Conservation (phyloP, 2,113 vertebrate genomes). For the Gallinago media region DNA sequence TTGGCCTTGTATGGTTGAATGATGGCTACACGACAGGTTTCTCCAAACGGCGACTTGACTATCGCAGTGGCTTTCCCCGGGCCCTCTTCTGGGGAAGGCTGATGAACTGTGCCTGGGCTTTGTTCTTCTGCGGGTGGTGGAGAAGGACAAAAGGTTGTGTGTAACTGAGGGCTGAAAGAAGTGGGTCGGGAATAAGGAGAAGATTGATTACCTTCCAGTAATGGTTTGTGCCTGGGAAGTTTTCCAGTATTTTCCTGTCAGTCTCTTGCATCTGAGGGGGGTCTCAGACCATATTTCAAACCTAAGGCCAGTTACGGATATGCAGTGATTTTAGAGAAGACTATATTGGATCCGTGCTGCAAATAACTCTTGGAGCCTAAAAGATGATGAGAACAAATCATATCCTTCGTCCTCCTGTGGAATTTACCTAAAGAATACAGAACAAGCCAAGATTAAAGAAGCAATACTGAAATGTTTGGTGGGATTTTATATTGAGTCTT, state of each 20-base stretch:
- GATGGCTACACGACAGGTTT: neutral
- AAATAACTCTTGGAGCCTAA: neutral
- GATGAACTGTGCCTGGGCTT: neutral
- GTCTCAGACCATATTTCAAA: neutral
- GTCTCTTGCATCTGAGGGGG: neutral
- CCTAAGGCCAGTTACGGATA: neutral
- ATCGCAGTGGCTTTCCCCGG: neutral
- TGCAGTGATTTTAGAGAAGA: neutral
- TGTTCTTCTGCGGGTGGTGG: neutral
- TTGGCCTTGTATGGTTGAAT: neutral
- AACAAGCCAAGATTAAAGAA: neutral
- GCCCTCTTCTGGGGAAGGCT: neutral
- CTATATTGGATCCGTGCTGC: neutral
- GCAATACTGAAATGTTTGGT: neutral
- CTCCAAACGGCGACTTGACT: neutral
- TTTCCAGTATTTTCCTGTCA: slow-evolving; percentile 1
- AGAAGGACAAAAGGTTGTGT: slow-evolving; percentile 48
- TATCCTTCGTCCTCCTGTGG: neutral
- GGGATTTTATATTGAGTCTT: neutral
- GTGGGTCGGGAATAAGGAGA: neutral
- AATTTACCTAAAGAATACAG: neutral
- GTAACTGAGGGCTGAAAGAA: slow-evolving; percentile 17
- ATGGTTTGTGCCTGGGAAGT: neutral
- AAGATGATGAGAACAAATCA: neutral
- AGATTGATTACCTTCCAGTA: slow-evolving; percentile 45